These are phyloP conservation scores for Phoxinus phoxinus DNA, from an alignment of 2,113 vertebrate species.

Conservation along the genomic window DNA sequence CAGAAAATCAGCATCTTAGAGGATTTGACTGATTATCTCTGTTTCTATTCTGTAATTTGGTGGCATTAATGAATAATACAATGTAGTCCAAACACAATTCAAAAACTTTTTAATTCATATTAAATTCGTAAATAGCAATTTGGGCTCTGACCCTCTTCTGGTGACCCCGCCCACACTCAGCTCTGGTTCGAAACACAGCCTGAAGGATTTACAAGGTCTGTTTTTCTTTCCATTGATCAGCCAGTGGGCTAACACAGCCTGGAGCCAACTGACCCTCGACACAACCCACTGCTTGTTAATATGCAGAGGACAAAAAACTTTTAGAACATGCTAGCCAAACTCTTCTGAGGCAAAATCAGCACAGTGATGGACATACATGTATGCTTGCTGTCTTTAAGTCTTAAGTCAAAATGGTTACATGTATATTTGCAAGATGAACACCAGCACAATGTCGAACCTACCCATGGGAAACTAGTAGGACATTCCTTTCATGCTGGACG, in stretches of 20 bases:
- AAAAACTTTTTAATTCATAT: slow-evolving; percentile 6
- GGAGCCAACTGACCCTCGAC: slow-evolving; percentile 29
- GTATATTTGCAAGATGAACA: not conserved
- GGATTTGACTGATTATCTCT: slow-evolving; percentile 38
- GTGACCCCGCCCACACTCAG: slow-evolving; percentile 8
- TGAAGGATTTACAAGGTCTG: slow-evolving; percentile 46
- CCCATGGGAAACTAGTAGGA: not conserved
- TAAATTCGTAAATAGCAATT: slow-evolving; percentile 42
- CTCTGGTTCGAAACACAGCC: slow-evolving; percentile 10
- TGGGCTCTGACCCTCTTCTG: slow-evolving; percentile 21
- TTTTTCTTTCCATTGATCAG: slow-evolving; percentile 41
- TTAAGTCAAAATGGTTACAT: not conserved
- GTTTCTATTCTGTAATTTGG: slow-evolving; percentile 21
- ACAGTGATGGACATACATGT: not conserved
- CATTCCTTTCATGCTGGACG: not conserved
- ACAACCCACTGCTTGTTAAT: slow-evolving; percentile 35
- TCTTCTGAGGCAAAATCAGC: not conserved
- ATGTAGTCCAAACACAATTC: slow-evolving; percentile 36
- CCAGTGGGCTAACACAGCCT: slow-evolving; percentile 20
- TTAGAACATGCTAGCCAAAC: not conserved
- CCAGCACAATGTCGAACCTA: not conserved
- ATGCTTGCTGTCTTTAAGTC: not conserved
- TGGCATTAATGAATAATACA: slow-evolving; percentile 52
- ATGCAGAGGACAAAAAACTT: slow-evolving; percentile 16
- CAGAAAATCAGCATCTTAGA: not conserved